Evolutionary conservation across 2,113 vertebrate species (phyloP).

Genomic region (Chloropsis cyanopogon): DNA sequence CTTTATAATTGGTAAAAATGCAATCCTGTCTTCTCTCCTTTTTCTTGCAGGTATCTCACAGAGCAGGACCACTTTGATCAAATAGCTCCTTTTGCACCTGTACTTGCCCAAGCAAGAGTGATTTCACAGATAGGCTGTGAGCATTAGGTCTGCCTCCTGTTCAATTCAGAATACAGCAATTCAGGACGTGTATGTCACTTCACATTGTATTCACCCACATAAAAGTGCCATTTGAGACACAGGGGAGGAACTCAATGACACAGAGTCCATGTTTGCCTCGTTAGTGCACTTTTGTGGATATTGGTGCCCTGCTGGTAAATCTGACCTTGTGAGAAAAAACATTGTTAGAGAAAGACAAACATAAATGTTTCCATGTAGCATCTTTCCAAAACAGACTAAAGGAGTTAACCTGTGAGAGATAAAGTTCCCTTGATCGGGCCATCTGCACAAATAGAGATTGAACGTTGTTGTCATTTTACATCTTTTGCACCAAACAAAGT

Average conservation of each 20-base stretch:
- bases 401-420: background rate
- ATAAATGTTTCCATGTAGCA: conserved; percentile 43
- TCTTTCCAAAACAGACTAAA: conserved; percentile 36
- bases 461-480: background rate
- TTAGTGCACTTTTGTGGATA: background rate
- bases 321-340: background rate
- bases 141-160: background rate
- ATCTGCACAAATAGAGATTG: background rate
- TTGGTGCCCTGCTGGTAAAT: background rate
- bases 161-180: background rate
- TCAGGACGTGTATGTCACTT: background rate
- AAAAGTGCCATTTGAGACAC: background rate
- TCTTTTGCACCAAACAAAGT: background rate
- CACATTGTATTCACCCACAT: background rate
- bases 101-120: background rate
- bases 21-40: background rate
- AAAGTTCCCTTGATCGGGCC: background rate
- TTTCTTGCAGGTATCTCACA: background rate
- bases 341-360: conserved; percentile 34
- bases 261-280: background rate
- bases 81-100: background rate
- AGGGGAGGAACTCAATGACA: background rate
- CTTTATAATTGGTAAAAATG: background rate
- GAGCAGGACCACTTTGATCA: background rate
- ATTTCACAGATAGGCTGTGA: background rate